A percentile compares a stretch with the other conserved stretches of the same genome.
These are phyloP conservation scores for Andrena bucephala DNA, from an alignment of 2,888 invertebrate species.

Conservation along the genomic window DNA sequence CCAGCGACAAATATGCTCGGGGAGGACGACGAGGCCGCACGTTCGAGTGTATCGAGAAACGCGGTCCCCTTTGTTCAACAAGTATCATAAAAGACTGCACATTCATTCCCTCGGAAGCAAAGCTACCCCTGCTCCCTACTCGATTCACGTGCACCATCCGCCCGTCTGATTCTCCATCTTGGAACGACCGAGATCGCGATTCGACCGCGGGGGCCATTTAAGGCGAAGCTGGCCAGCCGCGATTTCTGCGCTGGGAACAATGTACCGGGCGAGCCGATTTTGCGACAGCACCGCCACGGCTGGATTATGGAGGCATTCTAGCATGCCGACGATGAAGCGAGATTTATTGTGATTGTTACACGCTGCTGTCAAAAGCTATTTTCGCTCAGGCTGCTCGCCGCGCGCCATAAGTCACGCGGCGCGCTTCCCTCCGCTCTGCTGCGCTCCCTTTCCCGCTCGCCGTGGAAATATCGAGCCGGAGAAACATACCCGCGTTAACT, in stretches of 20 bases:
- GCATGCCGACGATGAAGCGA: conserved; percentile 62
- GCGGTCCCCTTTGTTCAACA: background rate
- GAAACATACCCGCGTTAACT: conserved; percentile 45
- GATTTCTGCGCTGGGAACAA: conserved; percentile 17
- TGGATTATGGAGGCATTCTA: conserved; percentile 64
- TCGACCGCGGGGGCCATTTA: conserved; percentile 33
- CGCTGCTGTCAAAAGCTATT: conserved; percentile 74
- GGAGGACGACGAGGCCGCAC: too few relatives aligned
- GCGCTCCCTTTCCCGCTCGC: conserved; percentile 11
- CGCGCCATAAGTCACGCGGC: conserved; percentile 63
- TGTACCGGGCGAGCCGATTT: conserved; percentile 47
- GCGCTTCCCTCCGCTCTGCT: conserved; percentile 20
- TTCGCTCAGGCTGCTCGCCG: conserved; percentile 65
- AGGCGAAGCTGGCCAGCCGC: conserved; percentile 13
- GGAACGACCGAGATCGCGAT: conserved; percentile 25
- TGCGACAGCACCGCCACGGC: conserved; percentile 43
- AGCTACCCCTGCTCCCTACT: too few relatives aligned
- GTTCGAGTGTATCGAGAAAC: conserved; percentile 12
- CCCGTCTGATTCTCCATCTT: too few relatives aligned
- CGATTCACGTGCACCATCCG: too few relatives aligned
- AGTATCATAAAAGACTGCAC: too few relatives aligned
- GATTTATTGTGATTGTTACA: conserved; percentile 75
- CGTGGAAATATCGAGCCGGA: conserved; percentile 44
- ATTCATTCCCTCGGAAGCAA: too few relatives aligned
- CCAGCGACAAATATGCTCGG: background rate